Conservation (phyloP, 1,140 invertebrate species). For the Bilobella aurantiaca region DNA sequence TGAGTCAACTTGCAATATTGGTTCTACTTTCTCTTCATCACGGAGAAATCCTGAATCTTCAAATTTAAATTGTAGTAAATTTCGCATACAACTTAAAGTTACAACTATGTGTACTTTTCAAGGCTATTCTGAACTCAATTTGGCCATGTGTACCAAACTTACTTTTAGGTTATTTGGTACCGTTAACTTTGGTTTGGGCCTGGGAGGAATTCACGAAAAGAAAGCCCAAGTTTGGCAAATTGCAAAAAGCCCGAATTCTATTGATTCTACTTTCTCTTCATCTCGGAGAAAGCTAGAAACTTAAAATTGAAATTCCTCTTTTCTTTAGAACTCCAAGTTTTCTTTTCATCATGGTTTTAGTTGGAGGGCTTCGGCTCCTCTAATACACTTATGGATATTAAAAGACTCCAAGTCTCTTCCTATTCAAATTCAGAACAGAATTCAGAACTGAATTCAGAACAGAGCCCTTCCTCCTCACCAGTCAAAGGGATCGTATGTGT, state of each 20-base stretch:
- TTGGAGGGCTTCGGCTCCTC: background rate
- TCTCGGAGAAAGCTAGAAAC: background rate
- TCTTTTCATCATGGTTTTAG: background rate
- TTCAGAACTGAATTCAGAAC: no score
- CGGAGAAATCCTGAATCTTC: background rate
- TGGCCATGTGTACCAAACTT: no score
- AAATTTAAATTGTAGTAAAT: background rate
- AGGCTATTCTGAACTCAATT: no score
- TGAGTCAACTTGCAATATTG: no score
- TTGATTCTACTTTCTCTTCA: background rate
- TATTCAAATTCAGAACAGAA: constrained; percentile 4
- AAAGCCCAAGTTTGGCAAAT: no score
- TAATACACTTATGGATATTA: constrained; percentile 7
- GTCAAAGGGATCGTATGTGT: constrained; percentile 5
- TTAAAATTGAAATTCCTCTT: background rate
- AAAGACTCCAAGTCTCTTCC: background rate
- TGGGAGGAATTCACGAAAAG: no score
- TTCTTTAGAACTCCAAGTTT: background rate
- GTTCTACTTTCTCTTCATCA: background rate
- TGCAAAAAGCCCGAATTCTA: background rate
- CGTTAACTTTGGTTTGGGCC: no score
- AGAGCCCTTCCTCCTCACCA: background rate
- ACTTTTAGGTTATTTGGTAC: no score
- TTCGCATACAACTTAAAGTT: no score
- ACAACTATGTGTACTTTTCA: no score